Base-by-base conservation (phyloP, 2,113 vertebrate genomes). In the Petrocephalus microphthalmus region DNA sequence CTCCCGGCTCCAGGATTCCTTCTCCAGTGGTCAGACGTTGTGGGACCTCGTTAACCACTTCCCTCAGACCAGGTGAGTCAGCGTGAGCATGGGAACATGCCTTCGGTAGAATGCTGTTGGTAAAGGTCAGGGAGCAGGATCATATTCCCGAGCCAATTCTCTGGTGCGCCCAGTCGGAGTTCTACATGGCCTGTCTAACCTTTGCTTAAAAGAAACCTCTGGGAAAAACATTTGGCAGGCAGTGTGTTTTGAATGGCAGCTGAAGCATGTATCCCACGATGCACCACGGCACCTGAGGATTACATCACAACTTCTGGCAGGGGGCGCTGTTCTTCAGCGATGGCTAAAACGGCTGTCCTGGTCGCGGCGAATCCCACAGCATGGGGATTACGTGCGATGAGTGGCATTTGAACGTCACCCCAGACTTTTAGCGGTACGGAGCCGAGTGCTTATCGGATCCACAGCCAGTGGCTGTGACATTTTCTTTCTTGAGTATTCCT, bases 1-100 rank as follows among this genome's bases (percentile, higher is more conserved):
- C 60, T 95, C 94, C 83, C 95, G 98, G 89, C 91, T 98, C 57
- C 97, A 98, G 89, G 96, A 93, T n/a, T 93, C 94, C 0, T 99
- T 99, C 92, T 94, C 91, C 1, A 95, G 95, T 17, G 94, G 95
- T 4, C 96, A 97, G 92, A 97, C 93, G 2, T 94, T 99, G 88
- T 99, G 98, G 98, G 97, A 98, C 60, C 92, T 99, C 88, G 95
- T 99, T 88, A 91, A 90, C 83, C 95, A 97, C 89, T 99, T 99
- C 90, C 90, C 94, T 10, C 92, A 96, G 92, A 97, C 94, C 93
- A 97, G 97, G 98, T 99, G 91, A 93, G 95, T 91, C 25, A 13
- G 53, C 19, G 0, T 33, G n/a, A 37, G 29, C 19, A 19, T 10
- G 52, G 42, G 22, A 45, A 45, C 1, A 2, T 5, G 22, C 13